Evolutionary conservation across 2,888 invertebrate genomes (phyloP).

Genomic region (Meta bourneti): DNA sequence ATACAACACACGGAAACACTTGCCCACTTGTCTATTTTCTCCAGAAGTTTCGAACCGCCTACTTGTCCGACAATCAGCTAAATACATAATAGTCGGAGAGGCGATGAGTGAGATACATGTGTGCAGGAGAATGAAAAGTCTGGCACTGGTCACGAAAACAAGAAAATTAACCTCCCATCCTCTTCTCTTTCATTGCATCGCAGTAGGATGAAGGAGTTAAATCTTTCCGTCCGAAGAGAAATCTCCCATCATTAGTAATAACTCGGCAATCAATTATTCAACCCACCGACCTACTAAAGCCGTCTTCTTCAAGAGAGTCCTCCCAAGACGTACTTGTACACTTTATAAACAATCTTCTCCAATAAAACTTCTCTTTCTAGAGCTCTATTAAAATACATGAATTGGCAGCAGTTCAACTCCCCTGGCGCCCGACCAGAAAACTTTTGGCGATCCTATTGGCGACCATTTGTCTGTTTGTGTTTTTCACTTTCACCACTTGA

Average conservation of each 20-base stretch:
- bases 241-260: constrained; percentile 23
- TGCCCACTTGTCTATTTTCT: too few species aligned
- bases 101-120: too few species aligned
- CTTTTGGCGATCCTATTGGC: constrained; percentile 24
- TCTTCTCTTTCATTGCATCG: neutral
- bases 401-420: constrained; percentile 51
- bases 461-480: constrained; percentile 9
- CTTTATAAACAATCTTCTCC: constrained; percentile 18
- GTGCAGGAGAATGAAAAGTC: neutral
- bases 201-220: too few species aligned
- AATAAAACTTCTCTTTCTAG: constrained; percentile 10
- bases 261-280: constrained; percentile 38
- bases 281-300: constrained; percentile 24
- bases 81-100: too few species aligned
- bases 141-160: constrained; percentile 15
- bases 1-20: too few species aligned
- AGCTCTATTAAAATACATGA: constrained; percentile 26
- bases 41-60: too few species aligned
- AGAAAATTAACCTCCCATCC: constrained; percentile 10
- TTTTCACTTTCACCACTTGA: constrained; percentile 1
- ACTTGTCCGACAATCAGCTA: too few species aligned
- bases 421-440: constrained; percentile 44
- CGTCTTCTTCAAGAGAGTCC: neutral
- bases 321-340: neutral
- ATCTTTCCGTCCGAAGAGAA: neutral